These are phyloP conservation scores for Drosophila algonquin DNA, from an alignment of 2,888 invertebrate genomes.

Conservation along the genomic window DNA sequence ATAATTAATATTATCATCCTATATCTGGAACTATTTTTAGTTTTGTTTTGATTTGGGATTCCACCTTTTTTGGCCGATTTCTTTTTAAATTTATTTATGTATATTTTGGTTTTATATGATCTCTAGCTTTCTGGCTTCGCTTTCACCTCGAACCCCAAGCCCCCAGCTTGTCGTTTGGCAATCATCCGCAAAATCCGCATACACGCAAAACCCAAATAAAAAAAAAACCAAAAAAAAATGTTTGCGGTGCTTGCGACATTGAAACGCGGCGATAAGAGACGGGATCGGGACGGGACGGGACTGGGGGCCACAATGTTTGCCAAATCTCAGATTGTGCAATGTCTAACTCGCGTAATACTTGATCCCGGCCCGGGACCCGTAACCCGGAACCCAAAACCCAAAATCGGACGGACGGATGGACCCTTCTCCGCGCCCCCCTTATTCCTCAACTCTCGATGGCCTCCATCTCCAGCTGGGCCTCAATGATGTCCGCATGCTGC, in stretches of 20 bases:
- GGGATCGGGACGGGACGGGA: background rate
- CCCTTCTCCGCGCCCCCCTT: no score
- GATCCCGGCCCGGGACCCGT: background rate
- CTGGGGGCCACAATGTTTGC: conserved; percentile 27
- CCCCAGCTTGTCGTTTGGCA: conserved; percentile 32
- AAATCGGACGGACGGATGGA: background rate
- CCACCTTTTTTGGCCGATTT: conserved; percentile 24
- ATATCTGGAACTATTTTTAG: conserved; percentile 1
- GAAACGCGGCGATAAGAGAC: conserved; percentile 24
- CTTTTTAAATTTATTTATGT: conserved; percentile 16
- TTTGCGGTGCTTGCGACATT: conserved; percentile 35
- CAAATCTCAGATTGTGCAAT: conserved; percentile 30
- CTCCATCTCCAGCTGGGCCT: conserved; percentile 47
- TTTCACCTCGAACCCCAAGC: conserved; percentile 37
- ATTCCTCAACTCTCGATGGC: conserved; percentile 47
- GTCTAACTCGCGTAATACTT: conserved; percentile 37
- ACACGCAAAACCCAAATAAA: background rate
- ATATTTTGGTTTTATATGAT: conserved; percentile 8
- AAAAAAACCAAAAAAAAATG: background rate
- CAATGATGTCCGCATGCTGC: conserved; percentile 58
- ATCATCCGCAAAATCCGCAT: conserved; percentile 13
- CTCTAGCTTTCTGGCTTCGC: conserved; percentile 6
- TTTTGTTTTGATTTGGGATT: conserved; percentile 7
- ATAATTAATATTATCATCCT: background rate
- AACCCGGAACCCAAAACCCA: background rate